Evolutionary conservation across 2,888 invertebrate species (phyloP).

Genomic region (Ceriagrion tenellum): DNA sequence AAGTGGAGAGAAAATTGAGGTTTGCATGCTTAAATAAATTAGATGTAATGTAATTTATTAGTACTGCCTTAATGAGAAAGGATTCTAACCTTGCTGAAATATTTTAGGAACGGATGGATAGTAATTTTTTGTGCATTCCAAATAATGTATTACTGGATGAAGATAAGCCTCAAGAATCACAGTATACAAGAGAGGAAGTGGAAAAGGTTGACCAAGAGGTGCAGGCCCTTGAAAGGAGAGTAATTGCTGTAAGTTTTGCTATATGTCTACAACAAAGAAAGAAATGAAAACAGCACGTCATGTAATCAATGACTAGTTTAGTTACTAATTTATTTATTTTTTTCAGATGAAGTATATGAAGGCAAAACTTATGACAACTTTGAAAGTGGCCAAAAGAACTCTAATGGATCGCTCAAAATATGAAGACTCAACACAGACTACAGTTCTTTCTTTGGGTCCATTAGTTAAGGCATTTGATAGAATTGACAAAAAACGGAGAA

Average conservation of each 20-base stretch:
- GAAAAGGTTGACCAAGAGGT: slow-evolving; percentile 56
- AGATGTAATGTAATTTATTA: background rate
- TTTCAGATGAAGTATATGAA: slow-evolving; percentile 37
- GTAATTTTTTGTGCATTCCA: slow-evolving; percentile 63
- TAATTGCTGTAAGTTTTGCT: slow-evolving; percentile 20
- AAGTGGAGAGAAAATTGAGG: no score
- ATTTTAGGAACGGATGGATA: slow-evolving; percentile 57
- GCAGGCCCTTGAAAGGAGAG: slow-evolving; percentile 28
- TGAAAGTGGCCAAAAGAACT: background rate
- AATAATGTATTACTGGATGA: slow-evolving; percentile 48
- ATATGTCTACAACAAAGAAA: background rate
- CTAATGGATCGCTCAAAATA: background rate
- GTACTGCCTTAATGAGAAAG: background rate
- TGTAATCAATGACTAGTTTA: no score
- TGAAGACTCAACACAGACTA: background rate
- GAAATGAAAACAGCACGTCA: no score
- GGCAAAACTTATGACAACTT: background rate
- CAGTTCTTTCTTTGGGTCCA: background rate
- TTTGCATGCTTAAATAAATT: no score
- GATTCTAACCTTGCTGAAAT: no score
- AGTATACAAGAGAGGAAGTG: slow-evolving; percentile 54
- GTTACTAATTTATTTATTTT: background rate
- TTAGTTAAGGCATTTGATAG: background rate
- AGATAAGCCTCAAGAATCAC: slow-evolving; percentile 56
- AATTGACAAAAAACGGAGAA: background rate